Conservation (phyloP, 2,797 vertebrate species). For the Danio aesculapii region DNA sequence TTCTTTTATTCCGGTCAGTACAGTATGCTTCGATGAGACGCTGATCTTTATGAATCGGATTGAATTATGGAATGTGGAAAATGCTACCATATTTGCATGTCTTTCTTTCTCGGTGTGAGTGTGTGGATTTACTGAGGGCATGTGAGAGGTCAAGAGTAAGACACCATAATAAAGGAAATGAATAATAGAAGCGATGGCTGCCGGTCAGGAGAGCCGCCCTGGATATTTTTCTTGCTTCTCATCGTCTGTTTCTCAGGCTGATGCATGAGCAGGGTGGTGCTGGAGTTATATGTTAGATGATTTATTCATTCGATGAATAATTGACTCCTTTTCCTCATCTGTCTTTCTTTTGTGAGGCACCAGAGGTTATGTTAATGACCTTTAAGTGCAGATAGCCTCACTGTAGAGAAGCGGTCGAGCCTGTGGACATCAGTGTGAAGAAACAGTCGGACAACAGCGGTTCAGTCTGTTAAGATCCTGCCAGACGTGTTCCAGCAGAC, state of each 20-base stretch:
- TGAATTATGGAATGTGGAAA: neutral
- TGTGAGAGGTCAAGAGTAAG: constrained; percentile 42
- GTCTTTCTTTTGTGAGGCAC: constrained; percentile 23
- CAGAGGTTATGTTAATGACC: constrained; percentile 53
- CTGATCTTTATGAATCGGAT: neutral
- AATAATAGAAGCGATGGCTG: constrained; percentile 53
- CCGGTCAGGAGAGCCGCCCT: constrained; percentile 39
- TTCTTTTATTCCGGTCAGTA: constrained; percentile 30
- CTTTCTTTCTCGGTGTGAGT: neutral
- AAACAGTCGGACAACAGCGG: neutral
- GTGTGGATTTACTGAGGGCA: constrained; percentile 36
- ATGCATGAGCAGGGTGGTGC: constrained; percentile 32
- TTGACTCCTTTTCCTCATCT: constrained; percentile 51
- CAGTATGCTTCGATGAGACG: neutral
- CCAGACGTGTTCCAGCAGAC: neutral
- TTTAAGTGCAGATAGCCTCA: constrained; percentile 21
- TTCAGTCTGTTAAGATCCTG: constrained; percentile 20
- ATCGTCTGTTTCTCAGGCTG: constrained; percentile 30
- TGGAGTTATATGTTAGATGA: constrained; percentile 41
- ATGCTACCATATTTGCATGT: neutral
- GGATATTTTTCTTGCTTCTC: constrained; percentile 40
- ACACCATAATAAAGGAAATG: constrained; percentile 37
- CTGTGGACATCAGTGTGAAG: constrained; percentile 19
- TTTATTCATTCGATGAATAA: constrained; percentile 62
- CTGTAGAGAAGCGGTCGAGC: constrained; percentile 10